phyloP scores from a whole-genome alignment of 2,113 vertebrate genomes.

The Cromileptes altivelis region DNA sequence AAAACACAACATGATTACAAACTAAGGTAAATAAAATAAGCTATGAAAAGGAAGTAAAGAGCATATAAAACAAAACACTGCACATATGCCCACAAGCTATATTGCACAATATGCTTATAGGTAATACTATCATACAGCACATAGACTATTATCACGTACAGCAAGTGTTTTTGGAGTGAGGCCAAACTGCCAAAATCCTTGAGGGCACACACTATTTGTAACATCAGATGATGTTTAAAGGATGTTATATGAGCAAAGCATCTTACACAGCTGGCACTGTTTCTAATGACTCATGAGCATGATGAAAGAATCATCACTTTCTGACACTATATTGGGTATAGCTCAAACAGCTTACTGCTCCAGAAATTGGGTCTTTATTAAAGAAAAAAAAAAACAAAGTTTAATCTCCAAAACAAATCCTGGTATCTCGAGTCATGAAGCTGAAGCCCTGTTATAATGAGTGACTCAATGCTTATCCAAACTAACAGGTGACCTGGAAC shows the following conservation, averaged over 20 bases:
- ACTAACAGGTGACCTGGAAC: not conserved
- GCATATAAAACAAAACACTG: too few species aligned
- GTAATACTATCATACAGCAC: too few species aligned
- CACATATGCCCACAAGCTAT: too few species aligned
- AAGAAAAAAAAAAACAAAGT: not conserved
- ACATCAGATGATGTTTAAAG: not conserved
- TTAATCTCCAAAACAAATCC: conserved; percentile 16
- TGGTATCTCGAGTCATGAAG: not conserved
- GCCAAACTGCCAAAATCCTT: not conserved
- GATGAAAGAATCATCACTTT: not conserved
- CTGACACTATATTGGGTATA: not conserved
- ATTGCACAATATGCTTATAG: too few species aligned
- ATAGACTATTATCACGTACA: not conserved
- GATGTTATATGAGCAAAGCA: not conserved
- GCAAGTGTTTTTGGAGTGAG: not conserved
- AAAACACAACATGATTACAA: too few species aligned
- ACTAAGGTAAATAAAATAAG: too few species aligned
- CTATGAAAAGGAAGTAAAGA: too few species aligned
- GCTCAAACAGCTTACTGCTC: not conserved
- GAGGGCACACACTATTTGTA: not conserved
- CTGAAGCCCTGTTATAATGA: not conserved
- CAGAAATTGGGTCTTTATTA: not conserved
- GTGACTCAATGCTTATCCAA: not conserved
- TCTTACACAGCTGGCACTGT: not conserved
- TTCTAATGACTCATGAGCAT: not conserved